Percentiles rank a stretch among this genome's conserved stretches.
phyloP scores from a whole-genome alignment of 2,113 vertebrate species.

The Otolemur garnettii region DNA sequence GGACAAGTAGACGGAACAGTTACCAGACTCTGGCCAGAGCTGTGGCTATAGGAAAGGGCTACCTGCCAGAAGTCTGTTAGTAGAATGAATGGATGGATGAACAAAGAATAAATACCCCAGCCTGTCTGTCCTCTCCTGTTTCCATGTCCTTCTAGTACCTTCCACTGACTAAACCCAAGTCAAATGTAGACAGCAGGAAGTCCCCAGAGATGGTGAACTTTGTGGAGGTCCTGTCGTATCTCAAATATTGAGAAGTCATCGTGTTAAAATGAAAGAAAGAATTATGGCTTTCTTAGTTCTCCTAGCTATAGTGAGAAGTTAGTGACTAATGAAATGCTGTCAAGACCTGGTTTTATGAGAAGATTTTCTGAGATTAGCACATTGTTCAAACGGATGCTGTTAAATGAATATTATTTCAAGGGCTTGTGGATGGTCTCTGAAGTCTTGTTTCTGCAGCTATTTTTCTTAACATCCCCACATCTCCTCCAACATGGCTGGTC shows the following conservation, averaged over 20 bases:
- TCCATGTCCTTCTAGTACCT: background rate
- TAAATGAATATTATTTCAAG: conserved; percentile 66
- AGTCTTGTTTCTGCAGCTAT: conserved; percentile 41
- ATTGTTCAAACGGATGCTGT: conserved; percentile 59
- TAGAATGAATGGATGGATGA: background rate
- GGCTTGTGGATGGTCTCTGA: conserved; percentile 43
- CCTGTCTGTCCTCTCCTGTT: background rate
- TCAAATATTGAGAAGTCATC: background rate
- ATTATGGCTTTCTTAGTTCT: conserved; percentile 16
- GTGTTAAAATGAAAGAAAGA: background rate
- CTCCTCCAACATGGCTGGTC: background rate
- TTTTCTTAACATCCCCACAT: background rate
- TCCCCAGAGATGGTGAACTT: background rate
- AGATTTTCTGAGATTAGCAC: conserved; percentile 74
- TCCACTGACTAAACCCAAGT: background rate
- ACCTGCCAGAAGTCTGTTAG: background rate
- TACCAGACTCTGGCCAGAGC: background rate
- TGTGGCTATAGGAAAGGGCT: background rate
- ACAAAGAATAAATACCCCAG: background rate
- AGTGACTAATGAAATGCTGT: conserved; percentile 49
- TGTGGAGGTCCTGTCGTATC: background rate
- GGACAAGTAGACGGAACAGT: background rate
- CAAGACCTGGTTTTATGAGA: conserved; percentile 67
- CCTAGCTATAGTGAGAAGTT: conserved; percentile 9
- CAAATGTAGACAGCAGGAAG: background rate